A percentile compares a stretch with the other conserved stretches of the same genome.
These are phyloP conservation scores for Mus pahari DNA, from an alignment of 2,113 vertebrate genomes.

Conservation along the genomic window DNA sequence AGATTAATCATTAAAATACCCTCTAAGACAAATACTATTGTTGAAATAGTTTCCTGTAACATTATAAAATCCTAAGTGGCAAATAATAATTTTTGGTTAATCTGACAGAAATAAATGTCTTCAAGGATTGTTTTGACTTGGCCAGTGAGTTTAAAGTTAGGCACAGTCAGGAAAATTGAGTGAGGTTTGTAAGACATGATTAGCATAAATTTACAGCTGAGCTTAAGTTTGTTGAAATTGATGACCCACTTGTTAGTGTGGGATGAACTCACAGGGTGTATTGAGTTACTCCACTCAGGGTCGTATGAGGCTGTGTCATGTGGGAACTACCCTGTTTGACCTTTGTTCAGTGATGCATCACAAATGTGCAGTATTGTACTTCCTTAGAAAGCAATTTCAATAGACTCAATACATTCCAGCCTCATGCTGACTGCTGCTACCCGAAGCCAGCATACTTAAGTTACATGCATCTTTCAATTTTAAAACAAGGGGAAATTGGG, in stretches of 20 bases:
- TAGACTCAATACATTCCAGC: slow-evolving; percentile 56
- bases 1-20: slow-evolving; percentile 28
- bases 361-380: slow-evolving; percentile 65
- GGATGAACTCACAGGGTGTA: slow-evolving; percentile 50
- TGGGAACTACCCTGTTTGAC: slow-evolving; percentile 65
- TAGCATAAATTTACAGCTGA: slow-evolving; percentile 38
- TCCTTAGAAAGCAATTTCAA: slow-evolving; percentile 70
- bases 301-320: slow-evolving; percentile 37
- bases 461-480: slow-evolving; percentile 68
- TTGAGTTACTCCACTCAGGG: slow-evolving; percentile 61
- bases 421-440: slow-evolving; percentile 67
- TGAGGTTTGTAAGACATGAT: neutral
- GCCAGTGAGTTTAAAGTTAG: neutral
- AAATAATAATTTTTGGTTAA: slow-evolving; percentile 49
- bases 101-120: slow-evolving; percentile 47
- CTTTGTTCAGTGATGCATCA: slow-evolving; percentile 64
- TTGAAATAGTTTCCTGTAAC: neutral
- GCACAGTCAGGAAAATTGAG: slow-evolving; percentile 7
- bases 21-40: neutral
- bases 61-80: slow-evolving; percentile 1
- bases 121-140: neutral
- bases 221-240: slow-evolving; percentile 50
- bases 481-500: slow-evolving; percentile 59
- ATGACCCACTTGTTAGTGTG: slow-evolving; percentile 47
- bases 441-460: slow-evolving; percentile 69